Evolutionary conservation across 2,797 vertebrate species (phyloP), one percentile per base, ranked within the genome.

Genomic region (Cuculus canorus): DNA sequence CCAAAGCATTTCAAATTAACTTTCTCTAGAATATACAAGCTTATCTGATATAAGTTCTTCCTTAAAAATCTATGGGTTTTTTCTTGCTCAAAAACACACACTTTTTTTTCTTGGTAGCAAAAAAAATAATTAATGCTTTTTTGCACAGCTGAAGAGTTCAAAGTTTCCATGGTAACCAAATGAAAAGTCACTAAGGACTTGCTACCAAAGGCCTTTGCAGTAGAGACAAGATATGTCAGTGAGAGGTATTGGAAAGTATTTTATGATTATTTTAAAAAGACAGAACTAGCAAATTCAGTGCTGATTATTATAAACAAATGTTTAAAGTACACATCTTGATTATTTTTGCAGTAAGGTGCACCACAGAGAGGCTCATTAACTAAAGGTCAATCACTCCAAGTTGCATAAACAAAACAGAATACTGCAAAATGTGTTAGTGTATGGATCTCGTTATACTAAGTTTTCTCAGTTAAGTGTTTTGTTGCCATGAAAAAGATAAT

Each of bases 131-230:
- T 48, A 48, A 76, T 35, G 50, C 41, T 91, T 96, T 96, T 95
- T 77, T 80, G 47, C 52, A 52, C 21, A 93, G 80, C 43, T 94
- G 59, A 87, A 86, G 66, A 43, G 90, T 96, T 90, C 63, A 77
- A 95, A 66, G 91, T 96, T 97, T 78, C 92, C 91, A 97, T 92
- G 80, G 93, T 80, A 97, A 97, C 96, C 18, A n/a, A 88, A 88
- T n/a, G 33, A 78, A 92, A 96, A 96, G 79, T 95, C 81, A 91
- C 59, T 71, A 68, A 94, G 91, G 86, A 96, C 84, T 96, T 96
- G 60, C 88, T 95, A 89, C 47, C 71, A 68, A 65, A 88, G 28
- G 50, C n/a, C 47, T 93, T 92, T 63, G 61, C 45, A 86, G 25
- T 88, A 91, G 75, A 60, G n/a, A 92, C 75, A 96, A 89, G 86